Evolutionary conservation across 2,113 vertebrate species (phyloP).

Genomic region (Pao palembangensis): DNA sequence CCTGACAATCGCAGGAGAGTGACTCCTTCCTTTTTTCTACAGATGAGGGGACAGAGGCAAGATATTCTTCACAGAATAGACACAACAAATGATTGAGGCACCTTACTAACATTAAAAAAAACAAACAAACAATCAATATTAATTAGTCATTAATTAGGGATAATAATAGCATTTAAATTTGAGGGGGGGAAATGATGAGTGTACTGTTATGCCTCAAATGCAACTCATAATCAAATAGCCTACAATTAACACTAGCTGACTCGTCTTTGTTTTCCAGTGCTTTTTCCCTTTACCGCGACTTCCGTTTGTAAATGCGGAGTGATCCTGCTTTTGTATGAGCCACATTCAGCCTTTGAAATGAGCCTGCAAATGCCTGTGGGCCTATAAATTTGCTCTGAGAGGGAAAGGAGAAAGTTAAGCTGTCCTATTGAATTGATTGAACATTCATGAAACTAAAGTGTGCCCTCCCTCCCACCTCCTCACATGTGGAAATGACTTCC

Average conservation of each 20-base stretch:
- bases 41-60: constrained; percentile 63
- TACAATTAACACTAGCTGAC: constrained; percentile 35
- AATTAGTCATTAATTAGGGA: neutral
- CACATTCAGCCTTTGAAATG: constrained; percentile 68
- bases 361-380: constrained; percentile 71
- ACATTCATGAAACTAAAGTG: constrained; percentile 79
- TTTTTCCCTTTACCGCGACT: constrained; percentile 31
- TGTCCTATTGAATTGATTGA: constrained; percentile 82
- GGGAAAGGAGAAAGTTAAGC: constrained; percentile 74
- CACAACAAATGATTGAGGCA: constrained; percentile 54
- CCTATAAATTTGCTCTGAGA: constrained; percentile 69
- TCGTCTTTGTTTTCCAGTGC: constrained; percentile 37
- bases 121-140: constrained; percentile 65
- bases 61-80: constrained; percentile 55
- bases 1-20: constrained; percentile 77
- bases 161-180: neutral
- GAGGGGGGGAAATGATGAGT: too few species aligned
- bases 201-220: too few species aligned
- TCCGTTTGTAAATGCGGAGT: constrained; percentile 70
- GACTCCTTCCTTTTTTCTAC: constrained; percentile 81
- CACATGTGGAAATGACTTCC: constrained; percentile 78
- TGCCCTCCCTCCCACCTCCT: constrained; percentile 57
- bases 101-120: constrained; percentile 75
- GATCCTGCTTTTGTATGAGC: constrained; percentile 61
- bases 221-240: neutral